Conservation (phyloP, 2,113 vertebrate species). For the Mionectes macconnelli region DNA sequence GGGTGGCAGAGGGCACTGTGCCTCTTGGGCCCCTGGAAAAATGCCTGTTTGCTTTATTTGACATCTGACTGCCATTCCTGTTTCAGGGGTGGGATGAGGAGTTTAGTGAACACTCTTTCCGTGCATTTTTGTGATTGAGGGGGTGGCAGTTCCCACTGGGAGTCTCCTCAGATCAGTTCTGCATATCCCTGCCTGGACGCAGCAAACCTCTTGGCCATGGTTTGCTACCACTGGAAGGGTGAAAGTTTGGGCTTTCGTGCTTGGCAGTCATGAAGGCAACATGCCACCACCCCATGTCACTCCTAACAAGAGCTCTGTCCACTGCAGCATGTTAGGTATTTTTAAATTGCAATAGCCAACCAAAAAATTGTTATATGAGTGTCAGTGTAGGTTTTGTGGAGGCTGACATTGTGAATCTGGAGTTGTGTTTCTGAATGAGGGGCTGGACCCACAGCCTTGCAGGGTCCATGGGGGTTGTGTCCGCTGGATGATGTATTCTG, state of each 20-base stretch:
- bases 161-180: neutral
- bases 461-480: neutral
- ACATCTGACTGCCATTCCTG: too few relatives aligned
- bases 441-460: neutral
- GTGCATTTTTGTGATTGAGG: neutral
- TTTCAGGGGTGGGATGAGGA: neutral
- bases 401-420: neutral
- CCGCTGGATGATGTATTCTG: neutral
- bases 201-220: neutral
- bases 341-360: neutral
- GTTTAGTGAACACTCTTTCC: neutral
- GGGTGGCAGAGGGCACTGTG: neutral
- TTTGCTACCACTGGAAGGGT: neutral
- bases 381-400: neutral
- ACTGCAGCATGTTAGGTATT: neutral
- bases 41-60: too few relatives aligned
- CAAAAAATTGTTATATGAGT: neutral
- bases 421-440: neutral
- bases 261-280: neutral
- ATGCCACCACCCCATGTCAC: neutral
- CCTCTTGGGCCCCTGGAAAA: neutral
- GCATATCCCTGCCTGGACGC: neutral
- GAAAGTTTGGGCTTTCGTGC: neutral
- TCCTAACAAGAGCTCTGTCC: neutral
- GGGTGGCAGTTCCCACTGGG: rapidly evolving